Percentiles rank a stretch among this genome's conserved stretches.
Conservation (phyloP, 1,140 invertebrate genomes). For the Nomia melanderi region DNA sequence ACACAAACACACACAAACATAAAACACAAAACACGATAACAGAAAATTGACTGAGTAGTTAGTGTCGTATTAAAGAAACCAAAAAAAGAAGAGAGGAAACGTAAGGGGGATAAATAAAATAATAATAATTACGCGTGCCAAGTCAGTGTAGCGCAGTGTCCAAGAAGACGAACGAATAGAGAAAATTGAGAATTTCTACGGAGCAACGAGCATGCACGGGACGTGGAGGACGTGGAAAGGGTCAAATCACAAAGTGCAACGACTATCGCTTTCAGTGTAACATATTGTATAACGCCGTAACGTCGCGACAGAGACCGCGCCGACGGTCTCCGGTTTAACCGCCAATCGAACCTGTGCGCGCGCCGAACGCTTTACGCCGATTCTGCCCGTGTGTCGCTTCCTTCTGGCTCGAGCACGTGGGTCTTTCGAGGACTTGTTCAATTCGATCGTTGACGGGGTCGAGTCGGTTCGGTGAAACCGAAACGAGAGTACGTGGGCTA, state of each 20-base stretch:
- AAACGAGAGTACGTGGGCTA: no score
- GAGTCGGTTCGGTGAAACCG: no score
- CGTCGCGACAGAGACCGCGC: constrained; percentile 44
- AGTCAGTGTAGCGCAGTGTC: constrained; percentile 62
- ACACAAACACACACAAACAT: constrained; percentile 4
- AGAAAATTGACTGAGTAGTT: constrained; percentile 74
- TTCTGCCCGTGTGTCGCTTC: not conserved
- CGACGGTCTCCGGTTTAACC: constrained; percentile 42
- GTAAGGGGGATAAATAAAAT: constrained; percentile 29
- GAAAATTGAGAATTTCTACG: constrained; percentile 20
- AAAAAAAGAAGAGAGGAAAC: constrained; percentile 11
- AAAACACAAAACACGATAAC: constrained; percentile 9
- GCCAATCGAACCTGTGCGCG: not conserved
- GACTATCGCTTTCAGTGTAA: constrained; percentile 79
- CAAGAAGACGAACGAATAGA: constrained; percentile 18
- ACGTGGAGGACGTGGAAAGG: constrained; percentile 31
- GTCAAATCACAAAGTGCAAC: constrained; percentile 68
- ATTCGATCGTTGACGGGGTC: no score
- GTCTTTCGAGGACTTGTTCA: no score
- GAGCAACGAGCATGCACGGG: constrained; percentile 15
- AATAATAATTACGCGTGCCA: constrained; percentile 71
- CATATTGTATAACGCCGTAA: constrained; percentile 75
- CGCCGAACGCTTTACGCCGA: not conserved
- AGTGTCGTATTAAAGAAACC: constrained; percentile 67
- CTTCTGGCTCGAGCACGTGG: no score